Evolutionary conservation across 1,140 invertebrate species (phyloP), one percentile per base, ranked within the genome.

Genomic region (Epicauta chinensis): DNA sequence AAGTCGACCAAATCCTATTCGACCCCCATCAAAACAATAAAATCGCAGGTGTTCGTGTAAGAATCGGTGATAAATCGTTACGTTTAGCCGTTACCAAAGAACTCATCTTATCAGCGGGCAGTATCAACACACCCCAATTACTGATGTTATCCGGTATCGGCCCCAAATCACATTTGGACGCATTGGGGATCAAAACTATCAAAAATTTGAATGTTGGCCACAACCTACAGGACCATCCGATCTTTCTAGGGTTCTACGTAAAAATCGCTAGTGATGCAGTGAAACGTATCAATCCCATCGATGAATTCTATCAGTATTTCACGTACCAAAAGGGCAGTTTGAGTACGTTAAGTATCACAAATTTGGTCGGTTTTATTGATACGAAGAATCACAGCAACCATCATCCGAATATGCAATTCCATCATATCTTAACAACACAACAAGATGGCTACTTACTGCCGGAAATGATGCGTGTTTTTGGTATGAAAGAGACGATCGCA

Each of bases 131-230:
- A 35, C 82, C 84, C 0, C 75, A 83, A 61, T 57, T 89, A 10
- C 59, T 89, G 5, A 83, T 88, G 78, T 60, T 87, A 1, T 86
- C 83, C 14, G 86, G 86, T 11, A 78, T 89, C 31, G 86, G 86
- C 15, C 84, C 83, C 5, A 76, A 74, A 44, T 64, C 79, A 14
- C 81, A 89, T 58, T 64, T 93, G 2, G 60, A 77, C 41, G 15
- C 56, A 6, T 29, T 59, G 1, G 57, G 51, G 0, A 73, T 75
- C 13, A 50, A 60, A 9, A 14, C 66, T 0, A 52, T 69, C 14
- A 40, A 62, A 3, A 59, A 74, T 55, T 53, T 74, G 5, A 61
- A 64, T 16, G 74, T 76, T 2, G 76, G 74, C 5, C 39, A 65
- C 9, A 75, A 75, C 52, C 62, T 77, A 9, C 73, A 80, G 50